Base-by-base conservation (phyloP, 2,797 vertebrate genomes). In the Gambelia wislizenii region DNA sequence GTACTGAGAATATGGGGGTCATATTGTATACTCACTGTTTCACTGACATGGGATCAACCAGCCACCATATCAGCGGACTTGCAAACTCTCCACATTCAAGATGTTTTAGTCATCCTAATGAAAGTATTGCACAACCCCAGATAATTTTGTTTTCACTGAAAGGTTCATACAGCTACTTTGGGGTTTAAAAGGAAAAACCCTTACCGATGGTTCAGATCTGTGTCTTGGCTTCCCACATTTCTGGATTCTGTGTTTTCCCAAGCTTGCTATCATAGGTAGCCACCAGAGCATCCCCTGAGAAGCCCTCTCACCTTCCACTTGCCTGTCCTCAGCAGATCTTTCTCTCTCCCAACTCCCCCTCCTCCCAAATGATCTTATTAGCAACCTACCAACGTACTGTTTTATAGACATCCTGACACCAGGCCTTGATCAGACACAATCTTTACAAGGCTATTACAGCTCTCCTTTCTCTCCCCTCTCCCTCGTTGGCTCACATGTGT, bases 371-470 rank as follows among this genome's bases (percentile, higher is more conserved):
- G 74, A 74, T 64, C 69, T 42, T 18, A 84, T 90, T 90, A 83
- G 81, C 36, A 87, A 74, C 70, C 81, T n/a, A 12, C 25, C 20
- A 13, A 49, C 49, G 36, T 56, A 18, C 74, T 56, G 39, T n/a
- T 61, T 79, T 79, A 49, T 87, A 78, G 67, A 33, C 33, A 69
- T 83, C 74, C 59, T 59, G 61, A 78, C 81, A 54, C 33, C 30
- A 70, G 76, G 52, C 61, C 49, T 59, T 84, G 64, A 78, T 72
- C 72, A 42, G 33, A 74, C 42, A 22, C 42, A 12, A 82, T 85
- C 84, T 7, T 70, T 87, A 87, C 79, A 90, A 77, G 85, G 49
- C 90, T 80, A 75, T 80, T 86, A 54, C 74, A 14, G 25, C 14
- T 22, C 64, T n/a, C 4, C 18, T 2, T 75, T 30, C 49, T 5